Base-by-base conservation (phyloP, 2,888 invertebrate genomes). In the Sesia bembeciformis region DNA sequence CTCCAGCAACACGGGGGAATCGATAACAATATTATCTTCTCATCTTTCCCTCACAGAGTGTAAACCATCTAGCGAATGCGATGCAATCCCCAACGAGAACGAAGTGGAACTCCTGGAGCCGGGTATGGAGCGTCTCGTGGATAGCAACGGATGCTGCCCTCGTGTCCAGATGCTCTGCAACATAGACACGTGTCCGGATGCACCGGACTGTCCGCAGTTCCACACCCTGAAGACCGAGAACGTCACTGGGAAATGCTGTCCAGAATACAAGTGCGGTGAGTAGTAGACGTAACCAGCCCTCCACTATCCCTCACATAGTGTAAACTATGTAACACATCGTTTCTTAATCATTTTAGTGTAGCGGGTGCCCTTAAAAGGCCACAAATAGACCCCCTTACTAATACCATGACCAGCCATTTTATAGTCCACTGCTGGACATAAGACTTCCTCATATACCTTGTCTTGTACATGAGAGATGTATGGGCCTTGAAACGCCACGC, bases 1-100 rank as follows among this genome's bases (percentile, higher is more conserved):
- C 23, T 23, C 23, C 23, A 23, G 23, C 23, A 23, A 23, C 2
- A 23, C 23, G 2, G 2, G 23, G 2, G 23, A 23, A 23, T 23
- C 23, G 23, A 23, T 23, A 23, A 23, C 23, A 23, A 23, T 23
- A 23, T 23, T 23, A 23, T 23, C 23, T 23, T 23, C 23, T 23
- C 23, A 23, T 23, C 23, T 1, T 23, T 23, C 23, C 23, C 23
- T 23, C 23, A 23, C 23, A 94, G 95, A 94, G 82, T 96, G 96
- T 69, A 92, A 93, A 68, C 94, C 94, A 0, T 76, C 86, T 4
- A 92, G 92, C 50, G 93, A 95, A 60, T 96, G 96, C 68, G 92
- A 92, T 4, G 71, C 76, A 0, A 65, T 91, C 2, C 75, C 79
- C 0, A 65, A 72, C 3, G 76, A 78, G 58, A 83, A 65, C 59